A percentile compares a stretch with the other conserved stretches of the same genome.
Evolutionary conservation across 2,113 vertebrate genomes (phyloP).

Genomic region (Myanophis thanlyinensis): DNA sequence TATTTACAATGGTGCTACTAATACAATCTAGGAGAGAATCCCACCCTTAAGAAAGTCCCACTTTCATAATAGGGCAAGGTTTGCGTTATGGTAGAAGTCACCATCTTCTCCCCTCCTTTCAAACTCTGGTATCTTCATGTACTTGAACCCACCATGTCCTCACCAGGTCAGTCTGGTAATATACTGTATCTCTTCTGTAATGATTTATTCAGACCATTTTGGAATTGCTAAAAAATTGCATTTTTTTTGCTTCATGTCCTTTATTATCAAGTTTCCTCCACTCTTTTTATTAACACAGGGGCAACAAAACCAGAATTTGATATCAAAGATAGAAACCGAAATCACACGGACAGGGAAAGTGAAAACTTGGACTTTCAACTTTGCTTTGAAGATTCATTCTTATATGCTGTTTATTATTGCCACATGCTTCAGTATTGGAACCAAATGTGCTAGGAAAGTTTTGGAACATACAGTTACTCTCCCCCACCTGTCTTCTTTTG

Average conservation of each 20-base stretch:
- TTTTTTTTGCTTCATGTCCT: conserved; percentile 44
- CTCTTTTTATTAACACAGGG: conserved; percentile 62
- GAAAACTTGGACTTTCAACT: conserved; percentile 68
- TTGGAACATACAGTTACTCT: conserved; percentile 33
- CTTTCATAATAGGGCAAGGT: neutral
- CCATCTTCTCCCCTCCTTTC: neutral
- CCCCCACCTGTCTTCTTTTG: neutral
- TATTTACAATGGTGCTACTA: neutral
- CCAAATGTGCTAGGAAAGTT: conserved; percentile 67
- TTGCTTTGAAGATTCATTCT: conserved; percentile 79
- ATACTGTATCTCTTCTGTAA: neutral
- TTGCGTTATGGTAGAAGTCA: neutral
- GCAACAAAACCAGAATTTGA: conserved; percentile 68
- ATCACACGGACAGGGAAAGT: conserved; percentile 66
- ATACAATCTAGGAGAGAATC: neutral
- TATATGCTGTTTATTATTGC: conserved; percentile 70
- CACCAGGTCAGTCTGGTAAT: neutral
- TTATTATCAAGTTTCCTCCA: conserved; percentile 4
- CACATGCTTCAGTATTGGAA: conserved; percentile 75
- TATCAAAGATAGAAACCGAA: conserved; percentile 65
- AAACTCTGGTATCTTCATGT: neutral
- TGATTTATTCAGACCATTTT: neutral
- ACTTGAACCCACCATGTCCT: neutral
- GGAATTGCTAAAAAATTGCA: neutral
- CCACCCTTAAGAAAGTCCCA: neutral